phyloP scores from a whole-genome alignment of 2,888 invertebrate species.

The Nesidiocoris tenuis region DNA sequence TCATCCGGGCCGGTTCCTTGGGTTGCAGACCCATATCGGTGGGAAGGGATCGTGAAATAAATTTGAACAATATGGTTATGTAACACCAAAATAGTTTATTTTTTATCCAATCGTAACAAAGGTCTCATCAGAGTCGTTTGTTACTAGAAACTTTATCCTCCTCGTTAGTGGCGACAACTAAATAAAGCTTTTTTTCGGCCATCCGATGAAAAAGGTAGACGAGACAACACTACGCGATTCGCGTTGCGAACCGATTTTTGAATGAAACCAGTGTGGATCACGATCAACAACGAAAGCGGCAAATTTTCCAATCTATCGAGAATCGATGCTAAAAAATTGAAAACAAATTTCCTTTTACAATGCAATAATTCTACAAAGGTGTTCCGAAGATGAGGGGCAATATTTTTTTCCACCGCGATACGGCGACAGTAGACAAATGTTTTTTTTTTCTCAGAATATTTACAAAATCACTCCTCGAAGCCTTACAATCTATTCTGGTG shows the following conservation, averaged over 20 bases:
- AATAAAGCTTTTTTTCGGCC: constrained; percentile 24
- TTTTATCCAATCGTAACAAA: constrained; percentile 30
- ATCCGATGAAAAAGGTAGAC: neutral
- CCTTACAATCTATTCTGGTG: constrained; percentile 40
- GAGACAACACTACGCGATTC: neutral
- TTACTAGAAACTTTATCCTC: constrained; percentile 30
- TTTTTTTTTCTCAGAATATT: constrained; percentile 9
- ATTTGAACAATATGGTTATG: constrained; percentile 11
- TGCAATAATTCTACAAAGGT: constrained; percentile 32
- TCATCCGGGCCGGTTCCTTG: no score
- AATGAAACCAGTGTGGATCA: neutral
- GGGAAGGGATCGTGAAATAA: neutral
- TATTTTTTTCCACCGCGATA: constrained; percentile 18
- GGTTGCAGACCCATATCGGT: no score
- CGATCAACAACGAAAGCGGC: neutral
- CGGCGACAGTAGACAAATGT: constrained; percentile 2
- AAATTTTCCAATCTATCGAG: neutral
- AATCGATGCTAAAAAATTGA: neutral
- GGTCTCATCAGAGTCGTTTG: constrained; percentile 1
- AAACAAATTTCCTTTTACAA: constrained; percentile 20
- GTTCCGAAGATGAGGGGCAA: constrained; percentile 27
- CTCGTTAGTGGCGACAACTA: constrained; percentile 34
- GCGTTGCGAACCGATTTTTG: no score
- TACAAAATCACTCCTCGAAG: constrained; percentile 42
- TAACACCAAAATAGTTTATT: constrained; percentile 41